These are phyloP conservation scores for Proisotoma minuta DNA, from an alignment of 2,888 invertebrate genomes.

Conservation along the genomic window DNA sequence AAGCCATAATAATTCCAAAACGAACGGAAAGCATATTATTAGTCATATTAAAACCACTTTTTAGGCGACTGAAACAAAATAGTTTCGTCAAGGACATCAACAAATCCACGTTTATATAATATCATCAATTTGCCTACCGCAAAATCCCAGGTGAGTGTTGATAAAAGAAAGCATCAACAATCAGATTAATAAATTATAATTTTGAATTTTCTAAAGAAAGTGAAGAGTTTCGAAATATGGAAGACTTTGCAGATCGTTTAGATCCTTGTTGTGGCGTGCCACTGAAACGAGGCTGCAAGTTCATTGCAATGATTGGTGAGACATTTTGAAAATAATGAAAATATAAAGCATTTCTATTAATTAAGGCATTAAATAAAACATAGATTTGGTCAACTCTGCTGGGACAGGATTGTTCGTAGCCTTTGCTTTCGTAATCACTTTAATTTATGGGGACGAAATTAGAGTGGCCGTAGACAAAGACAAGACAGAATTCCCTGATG, in stretches of 20 bases:
- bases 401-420: slow-evolving; percentile 19
- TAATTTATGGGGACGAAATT: slow-evolving; percentile 24
- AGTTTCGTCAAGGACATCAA: too few relatives aligned
- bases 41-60: too few relatives aligned
- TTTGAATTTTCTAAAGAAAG: neutral
- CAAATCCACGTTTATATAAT: too few relatives aligned
- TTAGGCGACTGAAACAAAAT: too few relatives aligned
- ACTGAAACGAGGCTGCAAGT: slow-evolving; percentile 30
- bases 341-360: neutral
- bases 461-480: slow-evolving; percentile 16
- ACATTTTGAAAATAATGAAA: slow-evolving; percentile 26
- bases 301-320: slow-evolving; percentile 39
- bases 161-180: too few relatives aligned
- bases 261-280: slow-evolving; percentile 33
- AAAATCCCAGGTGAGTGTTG: too few relatives aligned
- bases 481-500: slow-evolving; percentile 12
- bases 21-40: too few relatives aligned
- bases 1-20: too few relatives aligned
- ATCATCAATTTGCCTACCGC: too few relatives aligned
- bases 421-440: slow-evolving; percentile 19
- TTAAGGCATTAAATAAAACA: neutral
- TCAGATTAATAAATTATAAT: neutral
- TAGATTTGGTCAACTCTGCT: slow-evolving; percentile 16
- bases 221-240: neutral
- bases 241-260: neutral